phyloP scores from a whole-genome alignment of 2,888 invertebrate genomes.

The Caprella mutica region DNA sequence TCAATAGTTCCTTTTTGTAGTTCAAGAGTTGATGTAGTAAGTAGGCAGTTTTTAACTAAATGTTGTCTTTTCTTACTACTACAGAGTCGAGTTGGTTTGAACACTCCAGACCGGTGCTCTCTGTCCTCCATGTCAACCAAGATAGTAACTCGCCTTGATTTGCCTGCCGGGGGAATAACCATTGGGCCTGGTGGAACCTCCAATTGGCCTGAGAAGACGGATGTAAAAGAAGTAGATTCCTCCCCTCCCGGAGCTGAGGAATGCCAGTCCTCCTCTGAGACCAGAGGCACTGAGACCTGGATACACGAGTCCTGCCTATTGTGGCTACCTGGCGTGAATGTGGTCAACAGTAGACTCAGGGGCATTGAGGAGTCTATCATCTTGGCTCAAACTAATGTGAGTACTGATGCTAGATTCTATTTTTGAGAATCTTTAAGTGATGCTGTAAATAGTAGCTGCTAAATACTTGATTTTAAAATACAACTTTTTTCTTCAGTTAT shows the following conservation, averaged over 20 bases:
- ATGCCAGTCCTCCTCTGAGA: neutral
- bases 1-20: too few species aligned
- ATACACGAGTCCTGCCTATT: constrained; percentile 30
- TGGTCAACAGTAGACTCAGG: constrained; percentile 22
- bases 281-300: constrained; percentile 31
- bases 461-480: neutral
- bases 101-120: neutral
- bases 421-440: neutral
- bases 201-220: too few species aligned
- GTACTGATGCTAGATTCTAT: neutral
- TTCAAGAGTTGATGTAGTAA: too few species aligned
- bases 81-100: neutral
- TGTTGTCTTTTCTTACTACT: too few species aligned
- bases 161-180: too few species aligned
- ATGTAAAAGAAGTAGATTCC: too few species aligned
- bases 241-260: neutral
- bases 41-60: too few species aligned
- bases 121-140: neutral
- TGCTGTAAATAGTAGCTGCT: neutral
- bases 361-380: constrained; percentile 29
- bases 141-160: neutral
- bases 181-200: too few species aligned
- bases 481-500: constrained; percentile 29
- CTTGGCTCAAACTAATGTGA: constrained; percentile 27
- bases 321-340: constrained; percentile 29